phyloP scores from a whole-genome alignment of 2,888 invertebrate species.

The Hymenopus coronatus region DNA sequence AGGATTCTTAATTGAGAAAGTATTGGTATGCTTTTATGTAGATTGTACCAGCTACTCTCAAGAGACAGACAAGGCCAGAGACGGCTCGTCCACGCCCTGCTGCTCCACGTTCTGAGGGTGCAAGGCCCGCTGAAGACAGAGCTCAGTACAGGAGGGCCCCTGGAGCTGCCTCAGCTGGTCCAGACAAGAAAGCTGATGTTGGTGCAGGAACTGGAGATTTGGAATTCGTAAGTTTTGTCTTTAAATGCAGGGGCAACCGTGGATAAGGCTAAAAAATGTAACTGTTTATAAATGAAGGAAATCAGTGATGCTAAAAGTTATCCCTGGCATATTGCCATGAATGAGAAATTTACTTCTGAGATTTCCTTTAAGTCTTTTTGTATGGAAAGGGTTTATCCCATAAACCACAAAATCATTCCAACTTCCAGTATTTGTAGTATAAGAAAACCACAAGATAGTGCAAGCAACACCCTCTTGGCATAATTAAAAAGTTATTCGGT shows the following conservation, averaged over 20 bases:
- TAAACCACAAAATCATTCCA: no score
- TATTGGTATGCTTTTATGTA: conserved; percentile 35
- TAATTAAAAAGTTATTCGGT: no score
- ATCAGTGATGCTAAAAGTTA: not conserved
- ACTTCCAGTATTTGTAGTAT: no score
- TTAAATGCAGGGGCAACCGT: not conserved
- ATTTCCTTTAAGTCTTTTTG: not conserved
- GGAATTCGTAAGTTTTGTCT: conserved; percentile 68
- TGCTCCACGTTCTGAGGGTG: conserved; percentile 62
- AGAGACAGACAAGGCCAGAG: conserved; percentile 84
- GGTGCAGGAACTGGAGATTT: conserved; percentile 91
- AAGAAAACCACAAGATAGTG: no score
- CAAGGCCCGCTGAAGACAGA: conserved; percentile 77
- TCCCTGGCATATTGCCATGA: not conserved
- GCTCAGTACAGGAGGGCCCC: conserved; percentile 78
- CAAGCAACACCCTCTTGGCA: no score
- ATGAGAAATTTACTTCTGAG: conserved; percentile 29
- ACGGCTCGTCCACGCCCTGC: conserved; percentile 76
- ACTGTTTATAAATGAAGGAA: not conserved
- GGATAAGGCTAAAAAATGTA: not conserved
- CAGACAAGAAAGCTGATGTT: conserved; percentile 95
- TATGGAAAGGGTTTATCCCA: no score
- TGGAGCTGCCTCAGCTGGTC: conserved; percentile 58
- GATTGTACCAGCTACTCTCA: conserved; percentile 97
- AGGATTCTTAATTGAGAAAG: not conserved